Evolutionary conservation across 1,140 invertebrate genomes (phyloP).

Genomic region (Acromyrmex heyeri): DNA sequence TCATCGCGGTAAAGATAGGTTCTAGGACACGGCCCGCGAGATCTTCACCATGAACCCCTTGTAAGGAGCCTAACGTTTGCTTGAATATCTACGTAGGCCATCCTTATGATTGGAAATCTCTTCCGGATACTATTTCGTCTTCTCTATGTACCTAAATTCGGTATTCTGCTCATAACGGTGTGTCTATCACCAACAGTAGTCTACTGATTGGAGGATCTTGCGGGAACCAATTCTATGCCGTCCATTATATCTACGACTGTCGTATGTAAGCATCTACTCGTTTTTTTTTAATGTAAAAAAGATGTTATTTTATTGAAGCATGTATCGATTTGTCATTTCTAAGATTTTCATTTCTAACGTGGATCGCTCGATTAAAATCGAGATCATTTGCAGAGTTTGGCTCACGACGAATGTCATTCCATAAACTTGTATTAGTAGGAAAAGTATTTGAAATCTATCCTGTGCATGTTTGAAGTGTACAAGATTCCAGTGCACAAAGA

Average conservation of each 20-base stretch:
- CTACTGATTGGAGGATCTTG: slow-evolving; percentile 82
- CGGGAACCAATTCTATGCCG: slow-evolving; percentile 83
- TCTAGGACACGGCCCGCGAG: slow-evolving; percentile 93
- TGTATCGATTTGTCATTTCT: neutral
- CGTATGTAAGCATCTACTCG: slow-evolving; percentile 77
- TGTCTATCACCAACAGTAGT: slow-evolving; percentile 53
- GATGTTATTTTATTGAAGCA: slow-evolving; percentile 26
- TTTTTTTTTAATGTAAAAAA: slow-evolving; percentile 40
- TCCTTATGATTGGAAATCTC: slow-evolving; percentile 59
- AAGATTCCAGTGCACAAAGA: neutral
- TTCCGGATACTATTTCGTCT: slow-evolving; percentile 57
- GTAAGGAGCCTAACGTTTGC: slow-evolving; percentile 63
- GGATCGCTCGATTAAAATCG: slow-evolving; percentile 5
- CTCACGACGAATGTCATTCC: slow-evolving; percentile 57
- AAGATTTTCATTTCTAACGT: slow-evolving; percentile 34
- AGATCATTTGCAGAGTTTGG: slow-evolving; percentile 10
- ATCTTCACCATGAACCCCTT: slow-evolving; percentile 87
- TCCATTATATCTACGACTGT: slow-evolving; percentile 81
- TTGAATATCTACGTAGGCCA: neutral
- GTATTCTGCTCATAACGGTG: slow-evolving; percentile 70
- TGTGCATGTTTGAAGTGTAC: neutral
- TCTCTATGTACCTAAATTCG: slow-evolving; percentile 74
- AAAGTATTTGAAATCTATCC: slow-evolving; percentile 11
- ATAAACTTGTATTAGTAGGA: slow-evolving; percentile 41
- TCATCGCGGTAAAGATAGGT: slow-evolving; percentile 91